Percentiles rank a stretch among this genome's conserved stretches.
phyloP scores from a whole-genome alignment of 1,140 invertebrate genomes.

The Maniola jurtina region DNA sequence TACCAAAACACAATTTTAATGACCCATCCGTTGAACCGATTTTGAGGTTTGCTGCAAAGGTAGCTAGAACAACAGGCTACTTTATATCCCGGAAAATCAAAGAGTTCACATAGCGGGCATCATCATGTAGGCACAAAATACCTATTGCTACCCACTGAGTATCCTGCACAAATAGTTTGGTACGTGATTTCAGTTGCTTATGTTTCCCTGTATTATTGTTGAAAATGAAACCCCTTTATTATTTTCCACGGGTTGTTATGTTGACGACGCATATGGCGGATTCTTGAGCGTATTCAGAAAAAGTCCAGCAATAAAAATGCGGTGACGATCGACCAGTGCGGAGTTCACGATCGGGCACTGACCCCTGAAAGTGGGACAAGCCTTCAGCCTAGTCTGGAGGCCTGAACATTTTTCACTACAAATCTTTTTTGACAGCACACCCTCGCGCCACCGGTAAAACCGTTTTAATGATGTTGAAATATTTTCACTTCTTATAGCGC shows the following conservation, averaged over 20 bases:
- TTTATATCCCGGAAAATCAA: too few relatives aligned
- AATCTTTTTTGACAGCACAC: slow-evolving; percentile 31
- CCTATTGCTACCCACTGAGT: too few relatives aligned
- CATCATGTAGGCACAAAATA: too few relatives aligned
- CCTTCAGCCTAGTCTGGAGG: slow-evolving; percentile 48
- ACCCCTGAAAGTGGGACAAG: slow-evolving; percentile 61
- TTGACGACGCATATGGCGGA: not conserved
- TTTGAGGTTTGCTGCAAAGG: too few relatives aligned
- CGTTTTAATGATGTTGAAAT: not conserved
- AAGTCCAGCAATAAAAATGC: slow-evolving; percentile 35
- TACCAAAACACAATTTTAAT: not conserved
- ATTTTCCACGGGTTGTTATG: not conserved
- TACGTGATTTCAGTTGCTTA: too few relatives aligned
- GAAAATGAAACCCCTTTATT: not conserved
- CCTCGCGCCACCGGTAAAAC: not conserved
- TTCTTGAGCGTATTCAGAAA: slow-evolving; percentile 24
- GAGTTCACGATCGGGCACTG: slow-evolving; percentile 69
- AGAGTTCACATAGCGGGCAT: too few relatives aligned
- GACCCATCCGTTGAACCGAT: too few relatives aligned
- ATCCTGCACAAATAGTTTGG: too few relatives aligned
- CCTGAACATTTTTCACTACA: slow-evolving; percentile 43
- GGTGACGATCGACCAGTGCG: slow-evolving; percentile 47
- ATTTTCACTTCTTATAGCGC: not conserved
- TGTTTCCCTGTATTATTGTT: not conserved
- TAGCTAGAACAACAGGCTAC: too few relatives aligned